Conservation (phyloP, 1,140 invertebrate species). For the Trachymyrmex septentrionalis region DNA sequence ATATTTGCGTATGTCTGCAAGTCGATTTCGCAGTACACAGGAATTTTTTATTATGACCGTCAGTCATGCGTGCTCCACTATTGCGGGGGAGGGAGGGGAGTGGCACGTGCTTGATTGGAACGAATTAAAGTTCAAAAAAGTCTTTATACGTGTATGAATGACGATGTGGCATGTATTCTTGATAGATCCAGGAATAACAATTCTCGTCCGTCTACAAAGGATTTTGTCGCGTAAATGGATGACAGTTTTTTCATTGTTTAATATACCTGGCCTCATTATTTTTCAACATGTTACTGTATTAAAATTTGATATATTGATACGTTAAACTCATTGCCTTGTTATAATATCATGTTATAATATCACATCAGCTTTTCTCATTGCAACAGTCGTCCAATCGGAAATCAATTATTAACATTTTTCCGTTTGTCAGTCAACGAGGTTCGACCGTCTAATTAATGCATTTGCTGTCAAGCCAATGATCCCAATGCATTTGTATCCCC, state of each 20-base stretch:
- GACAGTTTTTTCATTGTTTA: background rate
- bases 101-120: background rate
- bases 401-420: slow-evolving; percentile 40
- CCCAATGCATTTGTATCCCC: slow-evolving; percentile 49
- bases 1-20: background rate
- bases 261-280: background rate
- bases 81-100: no score
- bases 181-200: slow-evolving; percentile 9
- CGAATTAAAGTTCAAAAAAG: slow-evolving; percentile 26
- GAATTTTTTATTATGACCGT: slow-evolving; percentile 40
- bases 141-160: background rate
- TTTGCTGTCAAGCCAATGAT: slow-evolving; percentile 47
- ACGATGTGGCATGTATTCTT: background rate
- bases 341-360: no score
- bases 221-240: background rate
- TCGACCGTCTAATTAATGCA: slow-evolving; percentile 57
- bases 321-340: background rate
- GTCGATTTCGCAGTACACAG: slow-evolving; percentile 11
- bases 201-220: background rate
- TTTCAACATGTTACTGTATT: background rate
- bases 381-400: background rate
- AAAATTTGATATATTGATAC: background rate
- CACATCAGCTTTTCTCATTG: slow-evolving; percentile 10
- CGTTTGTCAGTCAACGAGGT: slow-evolving; percentile 27
- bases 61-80: slow-evolving; percentile 6